Evolutionary conservation across 2,113 vertebrate species (phyloP), one percentile per base, ranked within the genome.

Genomic region (Sebastes schlegelii): DNA sequence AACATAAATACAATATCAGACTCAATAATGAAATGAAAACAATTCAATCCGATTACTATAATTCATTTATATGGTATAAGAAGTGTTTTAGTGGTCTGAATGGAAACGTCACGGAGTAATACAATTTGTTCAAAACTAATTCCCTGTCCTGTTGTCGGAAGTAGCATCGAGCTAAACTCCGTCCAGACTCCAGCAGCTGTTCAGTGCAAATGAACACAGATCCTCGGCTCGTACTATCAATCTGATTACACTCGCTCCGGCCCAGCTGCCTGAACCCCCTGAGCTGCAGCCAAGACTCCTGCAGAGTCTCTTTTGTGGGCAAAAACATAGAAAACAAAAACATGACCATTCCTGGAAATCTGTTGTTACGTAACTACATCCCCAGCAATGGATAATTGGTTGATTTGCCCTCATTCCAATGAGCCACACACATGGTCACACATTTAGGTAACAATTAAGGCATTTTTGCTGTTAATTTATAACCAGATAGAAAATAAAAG

Each of bases 141-240:
- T 58, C 62, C n/a, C 52, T 54, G 42, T 62, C 17, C n/a, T 21
- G 43, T 64, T 45, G 21, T n/a, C 8, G 54, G 49, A 75, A 57
- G 55, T 42, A 58, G 40, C 61, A 17, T 74, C 16, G 16, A 71
- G 80, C 62, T 65, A 45, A 52, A 42, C 55, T 57, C 48, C 13
- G 23, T 57, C 48, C 13, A 43, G 64, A 67, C 58, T 64, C 40
- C 40, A 70, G 76, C 86, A 74, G 80, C 80, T 81, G 79, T 64
- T 83, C 55, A 49, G 9, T 80, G 57, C 68, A 55, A 89, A 88
- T 77, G 62, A 83, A 58, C 69, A 40, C 72, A 76, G 66, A 54
- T 34, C 43, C 16, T 49, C 1, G 0, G 26, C 68, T 65, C n/a
- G 40, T 16, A 43, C 80, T 65, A 80, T 76, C 70, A 82, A 65